Conservation (phyloP, 1,140 invertebrate genomes). For the Geopemphigus sp. region DNA sequence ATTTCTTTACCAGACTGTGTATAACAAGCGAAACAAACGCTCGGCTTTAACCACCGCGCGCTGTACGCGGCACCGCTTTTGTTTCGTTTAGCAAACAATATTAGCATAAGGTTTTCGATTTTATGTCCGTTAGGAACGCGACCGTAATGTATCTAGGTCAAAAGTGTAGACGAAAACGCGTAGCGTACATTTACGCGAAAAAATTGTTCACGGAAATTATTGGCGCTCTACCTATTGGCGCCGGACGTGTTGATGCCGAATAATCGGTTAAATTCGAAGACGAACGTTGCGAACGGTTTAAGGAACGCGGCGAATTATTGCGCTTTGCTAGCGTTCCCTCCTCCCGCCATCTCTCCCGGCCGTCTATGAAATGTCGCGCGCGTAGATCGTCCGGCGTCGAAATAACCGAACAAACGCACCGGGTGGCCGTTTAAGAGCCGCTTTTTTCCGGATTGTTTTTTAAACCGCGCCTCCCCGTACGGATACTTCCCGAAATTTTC, state of each 20-base stretch:
- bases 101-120: slow-evolving; percentile 36
- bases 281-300: no score
- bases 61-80: neutral
- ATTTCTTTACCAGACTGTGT: slow-evolving; percentile 12
- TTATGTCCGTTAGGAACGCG: slow-evolving; percentile 35
- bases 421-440: neutral
- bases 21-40: slow-evolving; percentile 13
- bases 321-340: no score
- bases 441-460: neutral
- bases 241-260: neutral
- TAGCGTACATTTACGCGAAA: neutral
- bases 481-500: no score
- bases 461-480: neutral
- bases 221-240: neutral
- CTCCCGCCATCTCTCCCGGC: no score
- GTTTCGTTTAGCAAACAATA: slow-evolving; percentile 25
- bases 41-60: neutral
- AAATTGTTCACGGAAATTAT: neutral
- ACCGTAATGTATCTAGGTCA: slow-evolving; percentile 34
- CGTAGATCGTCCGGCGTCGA: neutral
- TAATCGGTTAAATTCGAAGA: no score
- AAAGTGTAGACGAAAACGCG: slow-evolving; percentile 10
- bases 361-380: no score
- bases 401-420: neutral
- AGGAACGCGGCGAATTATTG: no score